Evolutionary conservation across 1,140 invertebrate genomes (phyloP), one percentile per base, ranked within the genome.

Genomic region (Laodelphax striatellus): DNA sequence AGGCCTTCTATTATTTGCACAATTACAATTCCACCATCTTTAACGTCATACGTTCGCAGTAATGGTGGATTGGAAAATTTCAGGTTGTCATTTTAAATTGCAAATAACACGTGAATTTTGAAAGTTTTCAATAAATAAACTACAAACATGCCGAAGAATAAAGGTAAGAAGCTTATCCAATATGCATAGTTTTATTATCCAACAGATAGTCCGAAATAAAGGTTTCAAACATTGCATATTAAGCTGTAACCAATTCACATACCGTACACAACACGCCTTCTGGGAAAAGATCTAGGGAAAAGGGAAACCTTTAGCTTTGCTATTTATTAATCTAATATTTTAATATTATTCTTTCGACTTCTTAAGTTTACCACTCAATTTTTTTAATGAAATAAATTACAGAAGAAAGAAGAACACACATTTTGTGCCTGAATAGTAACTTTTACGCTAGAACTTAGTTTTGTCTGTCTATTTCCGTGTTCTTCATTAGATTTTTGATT

Each of bases 131-230:
- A 22, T 44, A 57, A 57, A 43, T 19, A 19, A 41, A 53, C 34
- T 38, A 22, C 19, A 55, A 55, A 43, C 43, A 86, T 86, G 84
- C 83, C 83, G 73, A 86, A 86, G 74, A 85, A 85, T 79, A 85
- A 85, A 73, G 85, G 73, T 75, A 63, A 66, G 64, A 65, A 24
- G 3, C 14, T 42, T 52, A 53, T 43, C 38, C 31, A 28, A 21
- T 58, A 17, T 13, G 44, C n/a, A 44, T 41, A 16, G 50, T 16
- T 46, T 52, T 9, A 31, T 55, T 58, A 67, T 65, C 19, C 22
- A 28, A 22, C n/a, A 19, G 4, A 0, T 53, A 22, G 14, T 13
- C 10, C 58, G 55, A 68, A 62, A 68, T 57, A 24, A 17, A 65
- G 34, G 41, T 60, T 52, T 53, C 62, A 70, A 70, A 72, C 41